A percentile compares a stretch with the other conserved stretches of the same genome.
Evolutionary conservation across 2,888 invertebrate genomes (phyloP).

Genomic region (Crematogaster levior): DNA sequence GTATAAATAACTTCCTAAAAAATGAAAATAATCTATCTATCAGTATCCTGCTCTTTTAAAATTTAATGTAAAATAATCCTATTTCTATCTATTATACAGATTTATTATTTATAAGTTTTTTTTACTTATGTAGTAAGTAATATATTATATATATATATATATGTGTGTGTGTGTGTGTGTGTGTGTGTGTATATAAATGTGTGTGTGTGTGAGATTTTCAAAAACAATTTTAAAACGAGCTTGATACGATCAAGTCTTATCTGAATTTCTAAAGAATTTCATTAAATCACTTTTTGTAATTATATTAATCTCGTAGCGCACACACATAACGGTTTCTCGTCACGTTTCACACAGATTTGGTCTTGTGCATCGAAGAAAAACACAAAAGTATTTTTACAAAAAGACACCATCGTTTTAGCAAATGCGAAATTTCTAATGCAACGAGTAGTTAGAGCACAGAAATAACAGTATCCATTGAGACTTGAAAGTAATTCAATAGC

Average conservation of each 20-base stretch:
- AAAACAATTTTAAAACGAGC: background rate
- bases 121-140: background rate
- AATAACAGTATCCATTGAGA: slow-evolving; percentile 47
- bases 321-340: background rate
- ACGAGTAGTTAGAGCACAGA: slow-evolving; percentile 22
- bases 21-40: background rate
- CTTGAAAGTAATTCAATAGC: slow-evolving; percentile 51
- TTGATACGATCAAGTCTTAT: background rate
- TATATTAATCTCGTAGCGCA: background rate
- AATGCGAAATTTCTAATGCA: slow-evolving; percentile 27
- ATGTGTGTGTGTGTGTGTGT: too few relatives aligned
- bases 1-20: background rate
- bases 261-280: background rate
- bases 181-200: too few relatives aligned
- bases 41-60: background rate
- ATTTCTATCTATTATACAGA: too few relatives aligned
- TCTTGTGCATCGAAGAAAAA: background rate
- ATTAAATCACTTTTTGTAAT: background rate
- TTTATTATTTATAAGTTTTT: too few relatives aligned
- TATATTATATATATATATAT: too few relatives aligned
- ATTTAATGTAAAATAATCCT: too few relatives aligned
- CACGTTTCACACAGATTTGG: background rate
- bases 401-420: background rate
- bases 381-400: background rate
- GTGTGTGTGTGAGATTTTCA: background rate